Conservation (phyloP, 2,797 vertebrate species). For the Psittacula echo region DNA sequence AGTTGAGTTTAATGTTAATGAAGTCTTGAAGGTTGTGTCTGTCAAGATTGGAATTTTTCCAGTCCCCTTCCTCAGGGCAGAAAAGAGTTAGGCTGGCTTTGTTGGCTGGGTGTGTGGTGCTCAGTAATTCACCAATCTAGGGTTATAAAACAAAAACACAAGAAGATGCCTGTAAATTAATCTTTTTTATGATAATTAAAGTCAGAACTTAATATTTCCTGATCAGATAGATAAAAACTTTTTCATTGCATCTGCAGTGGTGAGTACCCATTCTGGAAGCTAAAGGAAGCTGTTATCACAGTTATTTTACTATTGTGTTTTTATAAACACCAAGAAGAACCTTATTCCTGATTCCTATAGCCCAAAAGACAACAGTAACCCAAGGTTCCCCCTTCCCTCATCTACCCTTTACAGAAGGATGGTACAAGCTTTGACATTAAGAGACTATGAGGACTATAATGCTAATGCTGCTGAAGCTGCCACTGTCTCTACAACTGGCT, state of each 20-base stretch:
- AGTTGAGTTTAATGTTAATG: constrained; percentile 96
- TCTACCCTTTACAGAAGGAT: neutral
- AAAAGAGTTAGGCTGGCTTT: constrained; percentile 95
- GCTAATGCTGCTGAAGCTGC: neutral
- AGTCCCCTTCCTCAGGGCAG: constrained; percentile 95
- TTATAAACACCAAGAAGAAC: neutral
- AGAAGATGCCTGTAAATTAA: neutral
- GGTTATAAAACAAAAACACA: constrained; percentile 37
- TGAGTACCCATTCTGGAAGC: neutral
- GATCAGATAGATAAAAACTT: neutral
- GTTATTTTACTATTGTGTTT: neutral
- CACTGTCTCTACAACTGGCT: neutral
- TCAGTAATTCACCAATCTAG: constrained; percentile 96
- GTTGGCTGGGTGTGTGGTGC: constrained; percentile 95
- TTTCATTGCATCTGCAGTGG: neutral
- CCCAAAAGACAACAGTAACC: neutral
- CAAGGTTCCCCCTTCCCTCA: neutral
- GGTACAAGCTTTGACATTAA: neutral
- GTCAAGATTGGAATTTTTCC: constrained; percentile 97
- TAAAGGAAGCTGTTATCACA: neutral
- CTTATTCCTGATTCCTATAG: neutral
- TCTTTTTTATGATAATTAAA: neutral
- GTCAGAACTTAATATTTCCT: neutral
- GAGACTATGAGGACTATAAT: neutral
- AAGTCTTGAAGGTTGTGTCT: constrained; percentile 98